phyloP scores from a whole-genome alignment of 2,888 invertebrate genomes.

The Halocaridina rubra region DNA sequence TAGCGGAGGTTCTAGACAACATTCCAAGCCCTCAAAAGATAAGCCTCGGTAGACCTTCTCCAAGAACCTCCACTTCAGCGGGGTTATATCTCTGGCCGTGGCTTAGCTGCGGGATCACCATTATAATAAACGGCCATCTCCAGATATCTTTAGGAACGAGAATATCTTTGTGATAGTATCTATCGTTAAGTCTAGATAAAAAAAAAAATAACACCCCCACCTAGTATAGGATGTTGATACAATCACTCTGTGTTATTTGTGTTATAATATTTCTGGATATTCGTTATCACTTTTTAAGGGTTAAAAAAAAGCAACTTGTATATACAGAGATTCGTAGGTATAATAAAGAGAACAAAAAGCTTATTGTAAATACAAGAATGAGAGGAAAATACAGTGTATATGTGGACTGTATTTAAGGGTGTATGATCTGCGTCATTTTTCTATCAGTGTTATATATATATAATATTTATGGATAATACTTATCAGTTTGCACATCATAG shows the following conservation, averaged over 20 bases:
- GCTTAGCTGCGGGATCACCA: neutral
- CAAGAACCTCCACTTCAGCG: neutral
- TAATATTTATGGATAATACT: no score
- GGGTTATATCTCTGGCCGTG: constrained; percentile 4
- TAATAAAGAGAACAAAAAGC: neutral
- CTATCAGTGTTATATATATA: neutral
- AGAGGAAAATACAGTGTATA: neutral
- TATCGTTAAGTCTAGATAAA: neutral
- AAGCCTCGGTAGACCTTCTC: neutral
- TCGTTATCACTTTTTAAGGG: no score
- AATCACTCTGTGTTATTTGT: neutral
- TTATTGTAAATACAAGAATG: neutral
- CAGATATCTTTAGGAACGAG: neutral
- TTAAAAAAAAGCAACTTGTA: neutral
- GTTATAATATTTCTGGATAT: neutral
- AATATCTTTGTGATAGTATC: neutral
- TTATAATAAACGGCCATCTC: neutral
- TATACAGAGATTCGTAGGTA: neutral
- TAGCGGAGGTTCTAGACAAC: constrained; percentile 59
- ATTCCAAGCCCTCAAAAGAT: constrained; percentile 41
- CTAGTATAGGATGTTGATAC: no score
- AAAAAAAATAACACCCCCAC: no score
- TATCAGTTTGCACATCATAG: no score
- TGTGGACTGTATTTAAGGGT: neutral
- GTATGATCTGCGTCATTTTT: neutral